Base-by-base conservation (phyloP, 2,888 invertebrate species). In the Ctenicera cuprea region DNA sequence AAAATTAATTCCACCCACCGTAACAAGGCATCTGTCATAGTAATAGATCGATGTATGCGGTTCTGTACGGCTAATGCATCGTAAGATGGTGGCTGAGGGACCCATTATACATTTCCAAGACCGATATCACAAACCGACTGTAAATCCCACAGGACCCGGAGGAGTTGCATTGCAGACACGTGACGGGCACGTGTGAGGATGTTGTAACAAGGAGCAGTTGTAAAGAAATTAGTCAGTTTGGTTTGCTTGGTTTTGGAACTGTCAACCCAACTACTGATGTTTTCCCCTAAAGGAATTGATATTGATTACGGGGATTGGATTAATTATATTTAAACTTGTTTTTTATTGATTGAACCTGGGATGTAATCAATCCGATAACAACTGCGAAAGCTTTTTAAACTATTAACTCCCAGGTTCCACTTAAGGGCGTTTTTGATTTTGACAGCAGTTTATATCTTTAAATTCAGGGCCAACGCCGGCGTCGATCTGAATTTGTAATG, bases 71-170 rank as follows among this genome's bases (percentile, higher is more conserved):
- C 72, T 79, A 79, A 79, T 77, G 76, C 73, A 59, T 67, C 37
- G 71, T 73, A 76, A 77, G 76, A 78, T 76, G 76, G 75, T 75
- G 75, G 74, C 76, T 74, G 73, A 73, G 79, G 79, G 79, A 79
- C 73, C 74, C 77, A 77, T 79, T 79, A 76, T 71, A 61, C 63
- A 64, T 62, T 64, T 71, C 50, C 71, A 54, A 43, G 71, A 71
- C 68, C 67, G 73, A 69, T 76, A 77, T 76, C 77, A 73, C 70
- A 62, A 70, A 71, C 63, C 33, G 54, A 54, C 75, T 72, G 76
- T 66, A 75, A 77, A 73, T 77, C 78, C 78, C 78, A 41, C 14
- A 66, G 74, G 78, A 76, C 26, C 3, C 26, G 26, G 11, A 52
- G 52, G 22, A 48, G 22, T 37, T 18, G 33, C 71, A 38, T 65